Percentiles rank a stretch among this genome's conserved stretches.
phyloP scores from a whole-genome alignment of 2,797 vertebrate genomes.

The Acomys russatus region DNA sequence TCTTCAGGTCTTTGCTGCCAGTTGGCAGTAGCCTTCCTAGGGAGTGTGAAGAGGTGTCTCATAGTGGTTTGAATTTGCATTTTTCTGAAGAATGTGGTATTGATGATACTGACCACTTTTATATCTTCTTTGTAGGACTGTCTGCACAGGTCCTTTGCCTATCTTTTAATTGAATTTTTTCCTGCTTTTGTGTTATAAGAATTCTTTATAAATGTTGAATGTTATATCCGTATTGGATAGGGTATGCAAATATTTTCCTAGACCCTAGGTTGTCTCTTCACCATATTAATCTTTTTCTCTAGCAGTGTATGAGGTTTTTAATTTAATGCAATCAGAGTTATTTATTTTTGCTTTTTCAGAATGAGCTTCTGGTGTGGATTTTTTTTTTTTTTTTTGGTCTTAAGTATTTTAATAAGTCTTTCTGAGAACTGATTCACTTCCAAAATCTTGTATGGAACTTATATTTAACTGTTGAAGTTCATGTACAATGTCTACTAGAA shows the following conservation, averaged over 20 bases:
- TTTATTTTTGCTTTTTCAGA: constrained; percentile 11
- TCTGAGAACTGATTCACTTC: constrained; percentile 47
- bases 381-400: neutral
- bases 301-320: neutral
- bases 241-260: neutral
- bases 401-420: constrained; percentile 6
- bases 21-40: neutral
- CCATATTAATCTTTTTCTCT: neutral
- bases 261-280: neutral
- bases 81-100: neutral
- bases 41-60: neutral
- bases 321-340: neutral
- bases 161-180: neutral
- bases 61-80: neutral
- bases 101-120: neutral
- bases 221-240: neutral
- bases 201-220: neutral
- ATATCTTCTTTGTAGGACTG: neutral
- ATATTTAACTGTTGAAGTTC: constrained; percentile 35
- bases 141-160: neutral
- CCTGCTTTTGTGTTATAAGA: neutral
- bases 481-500: neutral
- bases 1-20: neutral
- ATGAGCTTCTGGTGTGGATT: neutral
- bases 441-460: constrained; percentile 28